Base-by-base conservation (phyloP, 2,113 vertebrate species). In the Enhydra lutris region DNA sequence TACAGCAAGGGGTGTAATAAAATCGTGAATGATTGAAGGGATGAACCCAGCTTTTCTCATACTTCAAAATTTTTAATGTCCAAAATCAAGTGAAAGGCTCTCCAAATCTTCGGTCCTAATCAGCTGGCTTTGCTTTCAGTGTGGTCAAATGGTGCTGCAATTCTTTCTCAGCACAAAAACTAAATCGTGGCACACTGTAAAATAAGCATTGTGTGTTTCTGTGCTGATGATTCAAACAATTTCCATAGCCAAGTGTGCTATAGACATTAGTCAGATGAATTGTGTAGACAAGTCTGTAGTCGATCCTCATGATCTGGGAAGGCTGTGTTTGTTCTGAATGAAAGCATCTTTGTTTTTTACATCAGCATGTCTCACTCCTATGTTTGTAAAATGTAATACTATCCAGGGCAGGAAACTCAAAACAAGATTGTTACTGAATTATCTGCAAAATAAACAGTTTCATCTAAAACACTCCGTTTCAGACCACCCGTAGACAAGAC, bases 401-500 rank as follows among this genome's bases (percentile, higher is more conserved):
- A 73, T 50, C 93, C 96, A 97, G 84, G 55, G 50, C 39, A 97
- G 57, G 80, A 83, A 95, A 89, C 59, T 96, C 95, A 95, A 97
- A 98, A 95, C 92, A 97, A 73, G 39, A 94, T 79, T 95, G 92
- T 92, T 94, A 88, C 36, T 78, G 69, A 96, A 81, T 95, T 94
- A 97, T 84, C 89, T 94, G 71, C 39, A 93, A 96, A 97, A 98
- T 94, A 97, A 98, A 98, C 89, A 95, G 6, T n/a, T 93, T 89
- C 83, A 92, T 88, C 74, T 78, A 69, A 93, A 90, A 71, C 81
- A 97, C 26, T 78, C 71, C 3, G n/a, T 55, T 92, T 94, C 84
- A 96, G 97, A 93, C 97, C 96, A 97, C 97, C 92, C 96, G 1
- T 29, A 24, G 20, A 45, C 78, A 81, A 96, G 29, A 26, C 82